These are phyloP conservation scores for Holothuria glaberrima DNA, from an alignment of 35 echinoderm and acorn worm species.

Conservation along the genomic window DNA sequence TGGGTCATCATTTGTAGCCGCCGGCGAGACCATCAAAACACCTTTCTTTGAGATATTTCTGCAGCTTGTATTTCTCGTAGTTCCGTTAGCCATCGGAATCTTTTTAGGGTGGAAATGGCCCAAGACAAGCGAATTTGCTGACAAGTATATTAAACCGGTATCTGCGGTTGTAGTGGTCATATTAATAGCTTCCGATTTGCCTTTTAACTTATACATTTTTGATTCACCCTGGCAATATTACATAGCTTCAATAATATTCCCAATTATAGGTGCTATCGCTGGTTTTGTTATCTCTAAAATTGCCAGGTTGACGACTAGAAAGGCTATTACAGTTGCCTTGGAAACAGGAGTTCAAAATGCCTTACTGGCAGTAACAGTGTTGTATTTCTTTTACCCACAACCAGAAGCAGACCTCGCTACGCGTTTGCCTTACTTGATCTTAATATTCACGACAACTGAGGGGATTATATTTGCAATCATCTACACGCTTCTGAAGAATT, in stretches of 20 bases:
- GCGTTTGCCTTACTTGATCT: slow-evolving; percentile 28
- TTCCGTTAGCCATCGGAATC: slow-evolving; percentile 78
- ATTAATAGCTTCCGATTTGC: slow-evolving; percentile 15
- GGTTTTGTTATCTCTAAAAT: slow-evolving; percentile 53
- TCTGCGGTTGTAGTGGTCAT: slow-evolving; percentile 62
- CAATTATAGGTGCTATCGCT: slow-evolving; percentile 10
- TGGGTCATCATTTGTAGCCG: slow-evolving; percentile 45
- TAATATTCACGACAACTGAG: slow-evolving; percentile 63
- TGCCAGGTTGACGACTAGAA: background rate
- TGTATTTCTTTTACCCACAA: slow-evolving; percentile 63
- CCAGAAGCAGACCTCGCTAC: slow-evolving; percentile 58
- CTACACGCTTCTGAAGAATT: slow-evolving; percentile 64
- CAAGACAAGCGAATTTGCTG: slow-evolving; percentile 47
- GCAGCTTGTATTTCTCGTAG: slow-evolving; percentile 59
- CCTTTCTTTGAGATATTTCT: slow-evolving; percentile 78
- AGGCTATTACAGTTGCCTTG: slow-evolving; percentile 44
- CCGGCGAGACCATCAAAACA: slow-evolving; percentile 60
- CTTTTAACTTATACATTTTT: slow-evolving; percentile 67
- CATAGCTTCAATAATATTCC: slow-evolving; percentile 42
- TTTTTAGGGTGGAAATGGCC: slow-evolving; percentile 67
- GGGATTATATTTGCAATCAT: slow-evolving; percentile 27
- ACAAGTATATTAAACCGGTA: slow-evolving; percentile 80
- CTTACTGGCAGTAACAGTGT: slow-evolving; percentile 49
- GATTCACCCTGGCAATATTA: slow-evolving; percentile 33
- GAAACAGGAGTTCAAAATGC: slow-evolving; percentile 72